Percentiles rank a stretch among this genome's conserved stretches.
These are phyloP conservation scores for Yponomeuta malinellus DNA, from an alignment of 2,888 invertebrate genomes.

Conservation along the genomic window DNA sequence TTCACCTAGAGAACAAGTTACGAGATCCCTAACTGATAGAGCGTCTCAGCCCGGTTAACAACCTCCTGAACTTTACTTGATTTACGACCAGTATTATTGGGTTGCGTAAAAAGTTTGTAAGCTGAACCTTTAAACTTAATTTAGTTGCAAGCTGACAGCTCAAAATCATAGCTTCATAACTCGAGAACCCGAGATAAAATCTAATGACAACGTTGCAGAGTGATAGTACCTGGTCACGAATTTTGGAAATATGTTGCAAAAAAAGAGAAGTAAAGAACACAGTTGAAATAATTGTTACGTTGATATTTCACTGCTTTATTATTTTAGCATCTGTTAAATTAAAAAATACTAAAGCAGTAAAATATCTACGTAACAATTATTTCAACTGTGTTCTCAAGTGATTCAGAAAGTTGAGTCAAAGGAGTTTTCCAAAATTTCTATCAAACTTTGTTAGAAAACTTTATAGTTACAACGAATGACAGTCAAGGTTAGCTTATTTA, in stretches of 20 bases:
- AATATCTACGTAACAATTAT: too few species aligned
- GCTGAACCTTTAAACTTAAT: not conserved
- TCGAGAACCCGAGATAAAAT: not conserved
- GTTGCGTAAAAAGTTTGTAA: not conserved
- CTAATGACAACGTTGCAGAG: not conserved
- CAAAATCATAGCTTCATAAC: not conserved
- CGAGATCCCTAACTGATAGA: not conserved
- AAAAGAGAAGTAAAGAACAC: too few species aligned
- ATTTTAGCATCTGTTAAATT: too few species aligned
- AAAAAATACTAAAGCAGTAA: too few species aligned
- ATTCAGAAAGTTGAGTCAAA: too few species aligned
- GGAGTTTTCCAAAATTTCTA: too few species aligned
- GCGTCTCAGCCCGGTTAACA: not conserved
- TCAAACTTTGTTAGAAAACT: too few species aligned
- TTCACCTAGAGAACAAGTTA: not conserved
- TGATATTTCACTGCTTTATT: too few species aligned
- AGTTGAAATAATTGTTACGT: too few species aligned
- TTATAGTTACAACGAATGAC: too few species aligned
- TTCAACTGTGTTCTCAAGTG: too few species aligned
- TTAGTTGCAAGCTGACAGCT: not conserved
- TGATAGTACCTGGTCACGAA: not conserved
- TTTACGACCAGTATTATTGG: not conserved
- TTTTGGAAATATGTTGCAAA: not conserved
- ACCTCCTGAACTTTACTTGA: slow-evolving; percentile 1
- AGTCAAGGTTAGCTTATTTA: too few species aligned